Conservation (phyloP, 37 sponge, comb jelly and placozoan genomes). For the Diacarnus erythraeanus region DNA sequence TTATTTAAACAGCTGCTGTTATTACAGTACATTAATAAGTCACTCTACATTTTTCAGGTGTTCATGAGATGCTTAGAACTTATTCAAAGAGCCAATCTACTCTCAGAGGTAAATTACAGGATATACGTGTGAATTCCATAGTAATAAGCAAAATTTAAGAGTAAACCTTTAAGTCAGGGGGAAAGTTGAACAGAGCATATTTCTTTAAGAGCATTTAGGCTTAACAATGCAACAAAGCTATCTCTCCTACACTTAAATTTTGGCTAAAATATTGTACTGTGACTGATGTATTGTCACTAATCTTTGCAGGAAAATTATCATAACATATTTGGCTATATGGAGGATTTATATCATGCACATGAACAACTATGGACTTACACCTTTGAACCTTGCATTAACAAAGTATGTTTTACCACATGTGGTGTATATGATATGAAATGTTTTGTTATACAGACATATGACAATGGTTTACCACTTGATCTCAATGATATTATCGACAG, state of each 20-base stretch:
- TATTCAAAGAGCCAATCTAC: constrained; percentile 36
- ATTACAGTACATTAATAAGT: not conserved
- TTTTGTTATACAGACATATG: constrained; percentile 20
- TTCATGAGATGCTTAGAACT: constrained; percentile 68
- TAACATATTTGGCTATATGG: constrained; percentile 73
- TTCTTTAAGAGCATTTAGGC: no score
- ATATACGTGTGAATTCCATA: no score
- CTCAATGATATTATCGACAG: constrained; percentile 26
- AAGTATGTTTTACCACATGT: no score
- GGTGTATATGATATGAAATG: no score
- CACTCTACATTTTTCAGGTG: constrained; percentile 9
- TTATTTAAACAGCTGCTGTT: not conserved
- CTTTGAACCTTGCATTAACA: constrained; percentile 48
- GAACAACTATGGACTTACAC: constrained; percentile 50
- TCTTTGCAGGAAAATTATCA: constrained; percentile 72
- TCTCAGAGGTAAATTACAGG: constrained; percentile 59
- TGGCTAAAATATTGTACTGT: not conserved
- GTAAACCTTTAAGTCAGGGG: no score
- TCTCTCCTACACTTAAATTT: not conserved
- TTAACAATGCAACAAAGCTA: no score
- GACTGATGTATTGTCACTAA: no score
- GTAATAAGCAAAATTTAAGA: no score
- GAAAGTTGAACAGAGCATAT: no score
- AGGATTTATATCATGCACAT: constrained; percentile 53
- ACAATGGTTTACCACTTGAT: constrained; percentile 21